Conservation (phyloP, 92 coral and sea anemone species). For the Palythoa heliodiscus region DNA sequence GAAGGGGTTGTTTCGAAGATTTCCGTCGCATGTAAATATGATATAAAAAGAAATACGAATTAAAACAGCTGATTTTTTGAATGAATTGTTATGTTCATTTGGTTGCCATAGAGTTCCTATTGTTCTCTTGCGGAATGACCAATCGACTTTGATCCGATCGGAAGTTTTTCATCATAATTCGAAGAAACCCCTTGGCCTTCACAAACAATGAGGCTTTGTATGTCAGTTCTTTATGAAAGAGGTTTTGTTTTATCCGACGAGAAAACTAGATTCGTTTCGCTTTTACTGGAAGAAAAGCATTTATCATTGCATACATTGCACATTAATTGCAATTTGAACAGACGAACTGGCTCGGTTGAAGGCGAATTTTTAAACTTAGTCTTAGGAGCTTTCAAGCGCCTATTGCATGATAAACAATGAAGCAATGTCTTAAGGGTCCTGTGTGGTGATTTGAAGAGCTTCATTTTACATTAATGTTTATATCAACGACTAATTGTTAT, state of each 20-base stretch:
- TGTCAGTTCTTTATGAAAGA: constrained; percentile 14
- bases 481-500: constrained; percentile 28
- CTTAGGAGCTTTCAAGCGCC: background rate
- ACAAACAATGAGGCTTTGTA: constrained; percentile 32
- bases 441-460: background rate
- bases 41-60: constrained; percentile 13
- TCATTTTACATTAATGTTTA: constrained; percentile 7
- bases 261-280: constrained; percentile 11
- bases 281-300: background rate
- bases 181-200: constrained; percentile 28
- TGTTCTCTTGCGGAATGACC: constrained; percentile 53
- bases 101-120: constrained; percentile 69
- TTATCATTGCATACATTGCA: background rate
- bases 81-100: constrained; percentile 61
- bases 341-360: background rate
- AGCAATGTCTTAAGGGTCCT: background rate
- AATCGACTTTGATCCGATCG: constrained; percentile 39
- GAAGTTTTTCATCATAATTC: background rate
- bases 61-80: constrained; percentile 45
- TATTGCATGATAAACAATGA: constrained; percentile 14
- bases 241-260: constrained; percentile 8
- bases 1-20: constrained; percentile 6
- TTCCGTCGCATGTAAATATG: constrained; percentile 41
- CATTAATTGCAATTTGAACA: background rate
- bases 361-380: background rate